Evolutionary conservation across 1,140 invertebrate genomes (phyloP), one percentile per base, ranked within the genome.

Genomic region (Bombus sylvicola): DNA sequence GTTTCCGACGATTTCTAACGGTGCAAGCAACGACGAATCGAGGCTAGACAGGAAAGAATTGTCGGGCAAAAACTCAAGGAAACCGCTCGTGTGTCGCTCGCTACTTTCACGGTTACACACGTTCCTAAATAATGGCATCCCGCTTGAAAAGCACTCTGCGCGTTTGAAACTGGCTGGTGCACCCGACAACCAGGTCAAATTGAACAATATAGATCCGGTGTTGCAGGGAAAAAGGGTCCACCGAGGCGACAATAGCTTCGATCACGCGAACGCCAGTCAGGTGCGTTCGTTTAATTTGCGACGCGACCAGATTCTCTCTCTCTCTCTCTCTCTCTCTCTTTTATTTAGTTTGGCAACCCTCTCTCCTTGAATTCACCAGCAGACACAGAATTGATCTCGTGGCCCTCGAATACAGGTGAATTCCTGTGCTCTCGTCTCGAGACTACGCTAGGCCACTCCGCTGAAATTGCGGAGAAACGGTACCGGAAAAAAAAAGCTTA

Each of bases 401-500:
- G 22, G 25, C 31, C 13, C 74, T 59, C 53, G 25, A n/a, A 18
- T 22, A 3, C 74, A 37, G 6, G 47, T 39, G 53, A 37, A 59
- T 59, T 57, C 13, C 47, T 31, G n/a, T 22, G 31, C 18, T 28
- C 9, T 62, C 53, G 34, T 59, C 75, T 57, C 25, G 15, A n/a
- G 57, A 31, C 22, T 12, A 28, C n/a, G 43, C 15, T 22, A 28
- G 9, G 1, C 57, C 25, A 34, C 41, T 69, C 18, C 12, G 8
- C 3, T 41, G 41, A 74, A 43, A 66, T 83, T 76, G 22, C 62
- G n/a, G 28, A 18, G 53, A 68, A 76, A 83, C 62, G 41, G 10
- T 10, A 6, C 5, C 0, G 5, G 1, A 34, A 28, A 62, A 43
- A 43, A 37, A 22, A 68, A 37, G 43, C 43, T 77, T 68, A 68